Conservation (phyloP, 2,113 vertebrate genomes). For the Tetrax tetrax region DNA sequence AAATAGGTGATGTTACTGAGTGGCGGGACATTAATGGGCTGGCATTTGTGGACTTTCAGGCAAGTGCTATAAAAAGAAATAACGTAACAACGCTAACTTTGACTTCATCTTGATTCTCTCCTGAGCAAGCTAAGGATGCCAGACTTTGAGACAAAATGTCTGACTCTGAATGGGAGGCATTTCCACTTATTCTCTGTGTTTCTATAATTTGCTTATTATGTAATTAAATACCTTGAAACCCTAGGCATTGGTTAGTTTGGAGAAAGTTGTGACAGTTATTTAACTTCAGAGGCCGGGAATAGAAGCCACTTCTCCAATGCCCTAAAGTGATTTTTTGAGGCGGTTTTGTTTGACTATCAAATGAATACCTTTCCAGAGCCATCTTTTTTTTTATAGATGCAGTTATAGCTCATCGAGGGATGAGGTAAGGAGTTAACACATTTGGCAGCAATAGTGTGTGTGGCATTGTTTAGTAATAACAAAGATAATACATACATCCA, state of each 20-base stretch:
- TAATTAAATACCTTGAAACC: conserved; percentile 59
- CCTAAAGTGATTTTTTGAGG: conserved; percentile 51
- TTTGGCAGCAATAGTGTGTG: not conserved
- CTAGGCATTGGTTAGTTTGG: conserved; percentile 27
- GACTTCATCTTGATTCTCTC: conserved; percentile 71
- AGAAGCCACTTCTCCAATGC: conserved; percentile 35
- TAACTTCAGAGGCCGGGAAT: conserved; percentile 43
- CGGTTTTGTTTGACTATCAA: conserved; percentile 27
- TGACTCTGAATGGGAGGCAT: conserved; percentile 26
- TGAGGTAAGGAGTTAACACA: not conserved
- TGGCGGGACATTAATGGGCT: conserved; percentile 68
- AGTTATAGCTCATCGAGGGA: not conserved
- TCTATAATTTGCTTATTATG: conserved; percentile 38
- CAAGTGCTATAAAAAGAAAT: conserved; percentile 76
- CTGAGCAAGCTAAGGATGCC: conserved; percentile 59
- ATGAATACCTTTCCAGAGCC: conserved; percentile 17
- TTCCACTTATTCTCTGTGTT: conserved; percentile 52
- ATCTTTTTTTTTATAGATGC: not conserved
- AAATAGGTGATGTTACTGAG: conserved; percentile 70
- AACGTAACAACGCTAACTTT: conserved; percentile 73
- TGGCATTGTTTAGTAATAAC: not conserved
- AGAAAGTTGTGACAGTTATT: conserved; percentile 60
- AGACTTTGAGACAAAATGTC: conserved; percentile 76
- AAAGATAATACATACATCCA: not conserved
- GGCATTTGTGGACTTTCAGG: conserved; percentile 74